These are phyloP conservation scores for Xanthia icteritia DNA, from an alignment of 2,888 invertebrate species.

Conservation along the genomic window DNA sequence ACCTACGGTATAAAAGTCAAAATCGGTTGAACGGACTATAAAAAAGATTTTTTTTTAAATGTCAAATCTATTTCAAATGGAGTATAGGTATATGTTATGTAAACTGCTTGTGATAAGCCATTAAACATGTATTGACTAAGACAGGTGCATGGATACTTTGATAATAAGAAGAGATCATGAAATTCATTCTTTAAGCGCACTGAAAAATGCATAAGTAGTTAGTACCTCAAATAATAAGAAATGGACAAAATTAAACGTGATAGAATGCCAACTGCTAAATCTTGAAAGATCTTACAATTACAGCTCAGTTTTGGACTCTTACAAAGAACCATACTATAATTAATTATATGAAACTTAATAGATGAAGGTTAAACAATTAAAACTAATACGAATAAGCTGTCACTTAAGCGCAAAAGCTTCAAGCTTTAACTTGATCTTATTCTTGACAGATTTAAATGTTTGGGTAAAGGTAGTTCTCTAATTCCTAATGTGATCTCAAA, in stretches of 20 bases:
- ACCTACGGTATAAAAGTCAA: no score
- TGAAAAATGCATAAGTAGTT: not conserved
- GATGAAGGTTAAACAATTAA: not conserved
- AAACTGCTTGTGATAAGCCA: not conserved
- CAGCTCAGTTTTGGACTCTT: not conserved
- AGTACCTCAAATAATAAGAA: not conserved
- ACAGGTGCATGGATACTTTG: no score
- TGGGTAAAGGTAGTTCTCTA: not conserved
- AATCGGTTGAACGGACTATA: no score
- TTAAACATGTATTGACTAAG: not conserved
- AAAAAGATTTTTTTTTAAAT: no score
- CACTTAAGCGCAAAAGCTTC: not conserved
- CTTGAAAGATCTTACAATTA: not conserved
- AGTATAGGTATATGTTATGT: not conserved
- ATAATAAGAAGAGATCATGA: no score
- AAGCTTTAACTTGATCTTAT: not conserved
- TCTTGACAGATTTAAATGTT: not conserved
- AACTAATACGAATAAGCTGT: not conserved
- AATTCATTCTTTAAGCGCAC: not conserved
- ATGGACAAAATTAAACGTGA: not conserved
- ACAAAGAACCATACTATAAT: not conserved
- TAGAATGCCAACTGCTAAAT: not conserved
- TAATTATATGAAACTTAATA: not conserved
- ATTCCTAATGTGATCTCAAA: not conserved
- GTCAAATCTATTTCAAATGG: no score